These are phyloP conservation scores for Pachycephala philippinensis DNA, from an alignment of 2,113 vertebrate genomes.

Conservation along the genomic window DNA sequence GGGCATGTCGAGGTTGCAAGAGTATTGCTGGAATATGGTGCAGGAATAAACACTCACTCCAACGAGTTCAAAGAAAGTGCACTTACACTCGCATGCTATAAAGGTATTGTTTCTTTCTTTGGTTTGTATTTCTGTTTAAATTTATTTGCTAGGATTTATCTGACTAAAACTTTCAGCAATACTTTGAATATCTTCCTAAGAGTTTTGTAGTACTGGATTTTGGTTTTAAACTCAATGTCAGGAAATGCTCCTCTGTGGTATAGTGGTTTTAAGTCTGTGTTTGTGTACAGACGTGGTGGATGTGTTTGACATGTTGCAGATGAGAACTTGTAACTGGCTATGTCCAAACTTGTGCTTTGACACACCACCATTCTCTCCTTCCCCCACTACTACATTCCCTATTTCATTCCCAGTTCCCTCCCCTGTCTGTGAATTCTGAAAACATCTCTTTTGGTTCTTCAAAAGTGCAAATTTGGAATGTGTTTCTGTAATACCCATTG, in stretches of 20 bases:
- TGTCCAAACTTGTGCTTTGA: background rate
- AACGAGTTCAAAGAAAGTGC: constrained; percentile 99
- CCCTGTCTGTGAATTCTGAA: background rate
- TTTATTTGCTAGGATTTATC: background rate
- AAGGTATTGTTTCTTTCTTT: constrained; percentile 78
- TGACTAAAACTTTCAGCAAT: background rate
- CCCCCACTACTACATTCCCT: background rate
- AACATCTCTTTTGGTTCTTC: background rate
- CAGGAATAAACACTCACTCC: constrained; percentile 99
- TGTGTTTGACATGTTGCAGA: background rate
- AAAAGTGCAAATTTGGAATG: background rate
- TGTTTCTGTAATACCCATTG: background rate
- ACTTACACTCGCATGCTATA: constrained; percentile 97
- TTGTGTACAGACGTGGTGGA: background rate
- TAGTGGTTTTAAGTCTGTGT: background rate
- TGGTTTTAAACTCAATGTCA: background rate
- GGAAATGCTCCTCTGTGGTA: background rate
- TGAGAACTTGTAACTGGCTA: background rate
- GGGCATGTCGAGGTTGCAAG: constrained; percentile 96
- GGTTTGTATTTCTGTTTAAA: background rate
- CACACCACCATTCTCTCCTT: background rate
- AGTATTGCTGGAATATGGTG: constrained; percentile 95
- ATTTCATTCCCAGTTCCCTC: background rate
- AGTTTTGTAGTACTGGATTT: background rate
- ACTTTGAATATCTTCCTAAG: background rate